Percentiles rank a stretch among this genome's conserved stretches.
These are phyloP conservation scores for Paragorgia papillata DNA, from an alignment of 92 coral and sea anemone genomes.

Conservation along the genomic window DNA sequence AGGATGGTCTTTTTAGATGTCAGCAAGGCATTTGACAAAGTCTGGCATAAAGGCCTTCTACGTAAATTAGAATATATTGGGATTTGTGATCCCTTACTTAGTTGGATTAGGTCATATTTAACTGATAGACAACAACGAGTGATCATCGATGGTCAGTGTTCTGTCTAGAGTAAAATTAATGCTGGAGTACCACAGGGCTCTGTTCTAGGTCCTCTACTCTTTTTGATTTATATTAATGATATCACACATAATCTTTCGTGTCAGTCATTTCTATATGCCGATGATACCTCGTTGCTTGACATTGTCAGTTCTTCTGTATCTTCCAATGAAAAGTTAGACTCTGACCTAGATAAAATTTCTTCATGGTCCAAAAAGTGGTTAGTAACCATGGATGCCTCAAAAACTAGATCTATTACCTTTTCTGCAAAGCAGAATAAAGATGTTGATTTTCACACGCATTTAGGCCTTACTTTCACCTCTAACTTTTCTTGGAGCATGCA, in stretches of 20 bases:
- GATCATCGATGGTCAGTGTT: slow-evolving; percentile 44
- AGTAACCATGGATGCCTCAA: too few species aligned
- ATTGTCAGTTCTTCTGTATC: slow-evolving; percentile 7
- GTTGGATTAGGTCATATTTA: slow-evolving; percentile 53
- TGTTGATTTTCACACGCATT: slow-evolving; percentile 7
- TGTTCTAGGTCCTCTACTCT: slow-evolving; percentile 36
- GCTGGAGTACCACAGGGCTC: slow-evolving; percentile 45
- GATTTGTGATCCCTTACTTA: slow-evolving; percentile 27
- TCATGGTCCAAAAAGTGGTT: too few species aligned
- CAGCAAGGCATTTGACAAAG: slow-evolving; percentile 55
- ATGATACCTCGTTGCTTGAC: slow-evolving; percentile 26
- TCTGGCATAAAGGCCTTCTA: slow-evolving; percentile 58
- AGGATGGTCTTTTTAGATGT: slow-evolving; percentile 55
- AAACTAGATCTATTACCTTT: slow-evolving; percentile 15
- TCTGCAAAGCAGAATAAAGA: background rate
- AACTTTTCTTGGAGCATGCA: slow-evolving; percentile 39
- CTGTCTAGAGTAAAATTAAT: slow-evolving; percentile 32
- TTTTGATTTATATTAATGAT: slow-evolving; percentile 44
- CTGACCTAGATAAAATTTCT: slow-evolving; percentile 1
- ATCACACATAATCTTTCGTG: slow-evolving; percentile 19
- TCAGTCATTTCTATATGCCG: slow-evolving; percentile 17
- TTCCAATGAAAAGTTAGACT: slow-evolving; percentile 6
- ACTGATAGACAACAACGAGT: slow-evolving; percentile 46
- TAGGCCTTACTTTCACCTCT: slow-evolving; percentile 19
- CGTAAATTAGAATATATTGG: slow-evolving; percentile 47